Conservation (phyloP, 1,140 invertebrate species). For the Cydia splendana region DNA sequence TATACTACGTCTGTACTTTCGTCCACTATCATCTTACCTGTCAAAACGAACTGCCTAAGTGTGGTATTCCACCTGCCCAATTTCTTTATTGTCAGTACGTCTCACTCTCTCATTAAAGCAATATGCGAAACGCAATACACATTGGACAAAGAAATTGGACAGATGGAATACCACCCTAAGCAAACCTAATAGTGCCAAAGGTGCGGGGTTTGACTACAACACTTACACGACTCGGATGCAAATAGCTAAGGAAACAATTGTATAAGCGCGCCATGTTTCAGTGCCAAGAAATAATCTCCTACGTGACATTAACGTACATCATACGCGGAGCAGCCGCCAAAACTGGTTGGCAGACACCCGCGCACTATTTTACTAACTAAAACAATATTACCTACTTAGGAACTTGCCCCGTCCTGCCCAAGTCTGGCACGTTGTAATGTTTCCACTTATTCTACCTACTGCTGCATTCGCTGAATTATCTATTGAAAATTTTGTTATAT, state of each 20-base stretch:
- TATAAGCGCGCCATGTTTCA: constrained; percentile 59
- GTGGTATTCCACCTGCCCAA: no score
- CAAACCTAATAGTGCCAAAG: not conserved
- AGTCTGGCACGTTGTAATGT: not conserved
- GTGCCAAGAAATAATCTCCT: constrained; percentile 76
- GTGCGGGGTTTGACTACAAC: not conserved
- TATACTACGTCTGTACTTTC: no score
- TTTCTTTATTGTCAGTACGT: no score
- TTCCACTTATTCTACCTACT: no score
- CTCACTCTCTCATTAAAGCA: no score
- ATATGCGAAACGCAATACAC: no score
- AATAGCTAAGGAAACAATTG: constrained; percentile 66
- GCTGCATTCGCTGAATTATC: no score
- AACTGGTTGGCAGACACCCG: constrained; percentile 64
- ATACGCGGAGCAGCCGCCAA: constrained; percentile 68
- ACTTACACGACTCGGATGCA: constrained; percentile 46
- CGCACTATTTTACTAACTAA: constrained; percentile 65
- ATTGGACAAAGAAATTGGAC: no score
- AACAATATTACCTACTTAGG: constrained; percentile 73
- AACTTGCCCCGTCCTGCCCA: constrained; percentile 49
- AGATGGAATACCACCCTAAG: no score
- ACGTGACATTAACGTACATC: constrained; percentile 75
- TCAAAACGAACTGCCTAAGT: no score
- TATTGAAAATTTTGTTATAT: no score
- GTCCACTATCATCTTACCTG: no score